Evolutionary conservation across 2,113 vertebrate species (phyloP).

Genomic region (Isichthys henryi): DNA sequence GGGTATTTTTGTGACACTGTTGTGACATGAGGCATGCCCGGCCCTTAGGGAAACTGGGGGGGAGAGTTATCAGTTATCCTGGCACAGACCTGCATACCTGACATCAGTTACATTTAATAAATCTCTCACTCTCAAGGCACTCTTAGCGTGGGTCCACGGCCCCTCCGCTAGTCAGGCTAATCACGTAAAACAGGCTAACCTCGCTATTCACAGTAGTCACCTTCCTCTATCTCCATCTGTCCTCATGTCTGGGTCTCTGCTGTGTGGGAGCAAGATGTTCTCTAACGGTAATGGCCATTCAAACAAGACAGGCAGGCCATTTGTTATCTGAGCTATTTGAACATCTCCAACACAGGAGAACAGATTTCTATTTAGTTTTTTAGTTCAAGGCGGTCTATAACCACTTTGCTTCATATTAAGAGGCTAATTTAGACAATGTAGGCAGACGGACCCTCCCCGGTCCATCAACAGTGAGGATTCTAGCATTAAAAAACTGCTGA

Average conservation of each 20-base stretch:
- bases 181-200: not conserved
- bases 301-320: not conserved
- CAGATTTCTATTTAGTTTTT: not conserved
- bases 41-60: not conserved
- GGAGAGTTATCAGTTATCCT: not conserved
- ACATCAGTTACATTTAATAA: not conserved
- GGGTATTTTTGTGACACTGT: not conserved
- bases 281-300: not conserved
- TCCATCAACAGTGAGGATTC: not conserved
- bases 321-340: not conserved
- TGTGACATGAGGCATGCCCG: not conserved
- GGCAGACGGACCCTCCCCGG: not conserved
- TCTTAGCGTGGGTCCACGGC: not conserved
- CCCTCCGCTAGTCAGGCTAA: not conserved
- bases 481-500: not conserved
- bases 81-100: not conserved
- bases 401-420: not conserved
- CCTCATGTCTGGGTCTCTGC: not conserved
- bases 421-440: not conserved
- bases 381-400: not conserved
- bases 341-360: not conserved
- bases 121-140: not conserved
- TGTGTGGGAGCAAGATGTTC: not conserved
- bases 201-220: not conserved
- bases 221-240: not conserved